Evolutionary conservation across 2,888 invertebrate species (phyloP), one percentile per base, ranked within the genome.

Genomic region (Limnephilus rhombicus): DNA sequence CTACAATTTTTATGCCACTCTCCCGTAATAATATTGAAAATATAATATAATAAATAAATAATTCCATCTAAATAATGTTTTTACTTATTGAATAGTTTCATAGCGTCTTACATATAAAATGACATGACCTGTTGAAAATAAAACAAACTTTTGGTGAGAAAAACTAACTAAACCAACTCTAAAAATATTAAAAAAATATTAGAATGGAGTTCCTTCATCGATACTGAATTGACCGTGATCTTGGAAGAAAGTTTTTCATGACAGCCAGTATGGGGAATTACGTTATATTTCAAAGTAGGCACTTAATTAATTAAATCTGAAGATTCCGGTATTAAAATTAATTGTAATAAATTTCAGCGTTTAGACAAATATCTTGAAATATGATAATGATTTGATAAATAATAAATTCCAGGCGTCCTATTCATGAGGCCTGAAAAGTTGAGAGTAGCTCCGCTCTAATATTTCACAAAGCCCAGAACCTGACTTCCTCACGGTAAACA

Each of bases 391-490:
- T 53, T 53, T 53, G 18, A 53, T 53, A 68, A 68, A 68, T 68
- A 68, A 68, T 68, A 68, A 68, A 68, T 68, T 18, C 24, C 18
- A 15, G 18, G 53, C 53, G 24, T 68, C 18, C 18, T 68, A 68
- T 68, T 68, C 53, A 68, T 24, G 53, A 68, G 53, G 53, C 53
- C 24, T 68, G 53, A 68, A 4, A 53, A 53, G 53, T 68, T 24
- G 1, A 68, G 24, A 18, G 53, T 83, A 83, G 37, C 24, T 83
- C 24, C 18, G 3, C 34, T 83, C 37, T 37, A 83, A 83, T 83
- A 83, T 83, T 83, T 83, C 83, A 83, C 83, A 83, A 83, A 83
- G 83, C 83, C 9, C 34, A 37, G 31, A 37, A 83, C 83, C 83
- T 83, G 18, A 15, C 83, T 83, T 31, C 83, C 24, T 83, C 29